Percentiles rank a stretch among this genome's conserved stretches.
phyloP scores from a whole-genome alignment of 2,113 vertebrate species.

The Eptesicus fuscus region DNA sequence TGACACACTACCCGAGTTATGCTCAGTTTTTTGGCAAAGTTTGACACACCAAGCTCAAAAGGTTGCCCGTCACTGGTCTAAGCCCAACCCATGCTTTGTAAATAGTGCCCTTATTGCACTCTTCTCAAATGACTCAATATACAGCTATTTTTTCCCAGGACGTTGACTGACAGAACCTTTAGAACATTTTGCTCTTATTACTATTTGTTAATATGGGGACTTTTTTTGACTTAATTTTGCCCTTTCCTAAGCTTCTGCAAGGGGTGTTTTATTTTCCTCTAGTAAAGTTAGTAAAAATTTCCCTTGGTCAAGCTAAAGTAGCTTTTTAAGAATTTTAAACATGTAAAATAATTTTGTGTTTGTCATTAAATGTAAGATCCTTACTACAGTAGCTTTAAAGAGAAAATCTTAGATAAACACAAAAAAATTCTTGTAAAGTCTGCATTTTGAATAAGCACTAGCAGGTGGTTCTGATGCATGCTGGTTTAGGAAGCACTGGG shows the following conservation, averaged over 20 bases:
- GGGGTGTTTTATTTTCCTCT: neutral
- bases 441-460: neutral
- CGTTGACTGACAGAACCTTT: neutral
- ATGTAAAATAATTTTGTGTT: neutral
- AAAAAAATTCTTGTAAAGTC: neutral
- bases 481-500: neutral
- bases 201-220: neutral
- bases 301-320: slow-evolving; percentile 5
- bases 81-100: neutral
- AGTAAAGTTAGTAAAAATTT: neutral
- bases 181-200: slow-evolving; percentile 13
- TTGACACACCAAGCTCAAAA: no score
- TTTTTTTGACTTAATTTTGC: neutral
- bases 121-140: neutral
- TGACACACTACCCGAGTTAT: no score
- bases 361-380: neutral
- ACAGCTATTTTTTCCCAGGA: neutral
- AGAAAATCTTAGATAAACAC: neutral
- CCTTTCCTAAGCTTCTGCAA: neutral
- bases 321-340: neutral
- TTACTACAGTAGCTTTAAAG: neutral
- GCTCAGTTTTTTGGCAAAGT: no score
- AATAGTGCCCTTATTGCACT: neutral
- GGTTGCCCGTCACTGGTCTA: no score
- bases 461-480: neutral